A percentile compares a stretch with the other conserved stretches of the same genome.
Conservation (phyloP, 1,140 invertebrate genomes). For the Trichonephila clavipes region DNA sequence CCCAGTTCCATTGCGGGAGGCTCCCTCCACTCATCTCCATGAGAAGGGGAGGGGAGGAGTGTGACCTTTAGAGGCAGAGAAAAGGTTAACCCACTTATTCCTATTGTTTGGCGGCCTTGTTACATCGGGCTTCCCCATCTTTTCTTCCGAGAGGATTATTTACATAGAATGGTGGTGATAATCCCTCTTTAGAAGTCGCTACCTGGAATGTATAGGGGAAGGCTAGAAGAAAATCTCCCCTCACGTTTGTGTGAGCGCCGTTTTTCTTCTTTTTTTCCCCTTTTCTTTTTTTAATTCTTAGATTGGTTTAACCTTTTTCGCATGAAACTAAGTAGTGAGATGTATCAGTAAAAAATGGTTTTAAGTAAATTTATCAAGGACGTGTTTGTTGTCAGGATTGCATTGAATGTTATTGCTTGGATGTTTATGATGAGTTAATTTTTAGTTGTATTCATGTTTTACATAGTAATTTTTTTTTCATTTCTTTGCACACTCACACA, state of each 20-base stretch:
- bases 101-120: slow-evolving; percentile 25
- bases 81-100: slow-evolving; percentile 35
- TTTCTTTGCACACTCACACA: no score
- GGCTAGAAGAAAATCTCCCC: neutral
- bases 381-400: no score
- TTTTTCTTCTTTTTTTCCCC: neutral
- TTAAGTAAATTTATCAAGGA: no score
- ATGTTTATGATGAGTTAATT: no score
- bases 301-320: no score
- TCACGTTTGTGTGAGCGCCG: neutral
- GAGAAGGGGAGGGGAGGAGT: neutral
- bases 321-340: no score
- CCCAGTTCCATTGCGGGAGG: slow-evolving; percentile 9
- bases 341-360: no score
- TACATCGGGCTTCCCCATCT: neutral
- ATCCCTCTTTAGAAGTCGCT: neutral
- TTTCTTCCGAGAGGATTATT: neutral
- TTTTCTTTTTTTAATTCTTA: neutral
- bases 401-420: no score
- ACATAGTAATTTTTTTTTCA: no score
- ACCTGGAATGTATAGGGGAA: neutral
- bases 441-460: no score
- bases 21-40: neutral
- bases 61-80: slow-evolving; percentile 33
- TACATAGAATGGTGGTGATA: neutral